phyloP scores from a whole-genome alignment of 2,113 vertebrate species.

The Tupaia tana region DNA sequence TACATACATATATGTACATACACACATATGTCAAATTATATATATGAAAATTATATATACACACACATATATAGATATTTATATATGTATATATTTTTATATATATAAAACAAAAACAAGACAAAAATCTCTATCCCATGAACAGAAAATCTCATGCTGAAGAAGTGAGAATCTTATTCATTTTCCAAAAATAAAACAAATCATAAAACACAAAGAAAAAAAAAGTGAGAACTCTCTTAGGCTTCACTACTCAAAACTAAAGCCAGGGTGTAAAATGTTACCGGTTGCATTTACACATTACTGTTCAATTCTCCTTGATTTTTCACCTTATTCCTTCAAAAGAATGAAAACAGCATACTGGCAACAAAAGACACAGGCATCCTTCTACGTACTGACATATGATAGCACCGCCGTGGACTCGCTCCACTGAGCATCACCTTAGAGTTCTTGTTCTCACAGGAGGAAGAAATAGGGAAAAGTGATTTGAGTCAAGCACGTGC shows the following conservation, averaged over 20 bases:
- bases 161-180: neutral
- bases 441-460: neutral
- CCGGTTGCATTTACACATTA: neutral
- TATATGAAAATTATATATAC: too few species aligned
- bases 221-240: neutral
- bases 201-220: neutral
- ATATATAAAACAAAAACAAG: neutral
- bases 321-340: neutral
- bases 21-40: too few species aligned
- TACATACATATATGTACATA: too few species aligned
- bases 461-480: neutral
- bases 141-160: neutral
- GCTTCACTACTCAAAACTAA: neutral
- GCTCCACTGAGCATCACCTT: neutral
- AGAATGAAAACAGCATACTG: conserved; percentile 4
- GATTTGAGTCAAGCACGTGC: neutral
- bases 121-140: neutral
- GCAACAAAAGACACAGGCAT: neutral
- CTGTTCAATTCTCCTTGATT: neutral
- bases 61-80: too few species aligned
- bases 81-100: neutral
- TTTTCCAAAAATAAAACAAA: conserved; percentile 43
- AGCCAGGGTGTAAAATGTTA: neutral
- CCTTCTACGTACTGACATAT: neutral
- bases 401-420: neutral